phyloP scores from a whole-genome alignment of 2,113 vertebrate genomes.

The Anguilla japonica region DNA sequence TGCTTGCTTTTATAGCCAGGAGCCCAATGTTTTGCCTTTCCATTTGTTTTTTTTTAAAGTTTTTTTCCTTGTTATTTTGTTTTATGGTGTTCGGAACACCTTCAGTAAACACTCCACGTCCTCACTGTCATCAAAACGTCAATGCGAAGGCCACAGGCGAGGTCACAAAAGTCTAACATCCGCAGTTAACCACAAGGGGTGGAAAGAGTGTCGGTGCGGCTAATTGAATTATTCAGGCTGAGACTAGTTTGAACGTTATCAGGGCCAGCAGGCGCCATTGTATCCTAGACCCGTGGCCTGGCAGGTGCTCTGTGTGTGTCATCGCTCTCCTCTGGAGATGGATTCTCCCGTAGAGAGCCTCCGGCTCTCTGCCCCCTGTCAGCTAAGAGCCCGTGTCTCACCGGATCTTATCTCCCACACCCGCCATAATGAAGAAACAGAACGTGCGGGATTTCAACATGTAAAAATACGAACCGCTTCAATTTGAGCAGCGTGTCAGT shows the following conservation, averaged over 20 bases:
- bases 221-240: neutral
- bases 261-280: neutral
- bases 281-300: neutral
- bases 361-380: neutral
- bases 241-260: neutral
- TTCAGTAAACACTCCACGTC: neutral
- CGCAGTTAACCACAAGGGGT: neutral
- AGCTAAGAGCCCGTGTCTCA: neutral
- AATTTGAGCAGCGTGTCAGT: neutral
- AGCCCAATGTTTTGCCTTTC: neutral
- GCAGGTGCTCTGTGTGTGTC: neutral
- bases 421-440: neutral
- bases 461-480: neutral
- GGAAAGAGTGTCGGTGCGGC: neutral
- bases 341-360: too few species aligned
- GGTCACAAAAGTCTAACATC: neutral
- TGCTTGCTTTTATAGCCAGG: neutral
- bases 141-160: neutral
- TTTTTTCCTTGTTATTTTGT: neutral
- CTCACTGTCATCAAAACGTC: neutral
- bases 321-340: too few species aligned
- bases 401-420: too few species aligned
- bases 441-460: neutral
- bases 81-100: neutral
- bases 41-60: neutral